Evolutionary conservation across 2,888 invertebrate species (phyloP).

Genomic region (Muschampia plurimacula): DNA sequence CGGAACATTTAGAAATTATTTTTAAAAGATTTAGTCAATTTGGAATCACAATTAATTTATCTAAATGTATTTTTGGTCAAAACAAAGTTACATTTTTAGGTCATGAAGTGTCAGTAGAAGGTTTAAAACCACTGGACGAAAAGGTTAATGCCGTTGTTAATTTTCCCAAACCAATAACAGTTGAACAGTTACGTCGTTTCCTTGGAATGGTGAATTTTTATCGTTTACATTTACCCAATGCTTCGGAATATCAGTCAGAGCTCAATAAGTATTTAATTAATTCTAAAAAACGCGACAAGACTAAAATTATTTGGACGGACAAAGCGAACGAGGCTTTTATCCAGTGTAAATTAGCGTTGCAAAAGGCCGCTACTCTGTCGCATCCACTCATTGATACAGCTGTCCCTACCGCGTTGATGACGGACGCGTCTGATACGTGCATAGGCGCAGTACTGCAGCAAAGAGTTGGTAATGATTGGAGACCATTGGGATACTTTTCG

Average conservation of each 20-base stretch:
- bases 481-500: not conserved
- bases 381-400: not conserved
- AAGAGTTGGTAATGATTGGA: not conserved
- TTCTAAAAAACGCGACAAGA: not conserved
- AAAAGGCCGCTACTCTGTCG: not conserved
- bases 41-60: slow-evolving; percentile 34
- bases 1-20: slow-evolving; percentile 20
- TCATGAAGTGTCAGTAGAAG: slow-evolving; percentile 9
- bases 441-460: not conserved
- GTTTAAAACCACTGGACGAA: not conserved
- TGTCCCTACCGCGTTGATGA: not conserved
- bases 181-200: slow-evolving; percentile 42
- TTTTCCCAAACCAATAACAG: not conserved
- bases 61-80: slow-evolving; percentile 30
- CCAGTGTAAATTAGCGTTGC: not conserved
- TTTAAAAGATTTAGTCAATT: slow-evolving; percentile 19
- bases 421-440: not conserved
- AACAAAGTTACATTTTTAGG: slow-evolving; percentile 20
- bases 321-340: not conserved
- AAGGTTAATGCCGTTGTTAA: not conserved
- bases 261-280: not conserved
- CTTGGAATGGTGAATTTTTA: slow-evolving; percentile 48
- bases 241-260: not conserved
- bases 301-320: not conserved
- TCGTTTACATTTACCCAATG: slow-evolving; percentile 37